Percentiles rank a stretch among this genome's conserved stretches.
These are phyloP conservation scores for Metaphire vulgaris DNA, from an alignment of 1,140 invertebrate species.

Conservation along the genomic window DNA sequence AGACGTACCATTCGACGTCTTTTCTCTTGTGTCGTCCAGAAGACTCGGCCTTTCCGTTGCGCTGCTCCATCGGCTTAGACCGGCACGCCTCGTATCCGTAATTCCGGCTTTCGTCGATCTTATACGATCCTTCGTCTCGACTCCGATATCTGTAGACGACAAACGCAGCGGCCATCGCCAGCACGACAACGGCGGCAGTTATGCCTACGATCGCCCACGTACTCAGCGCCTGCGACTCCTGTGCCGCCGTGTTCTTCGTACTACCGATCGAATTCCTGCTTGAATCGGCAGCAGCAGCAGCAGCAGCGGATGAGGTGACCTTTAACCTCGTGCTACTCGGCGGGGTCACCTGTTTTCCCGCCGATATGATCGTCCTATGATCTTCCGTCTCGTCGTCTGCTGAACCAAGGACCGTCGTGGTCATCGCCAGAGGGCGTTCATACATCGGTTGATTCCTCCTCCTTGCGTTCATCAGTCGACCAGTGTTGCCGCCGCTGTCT, in stretches of 20 bases:
- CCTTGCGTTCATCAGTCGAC: too few relatives aligned
- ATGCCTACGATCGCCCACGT: conserved; percentile 21
- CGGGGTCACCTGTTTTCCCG: neutral
- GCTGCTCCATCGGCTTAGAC: conserved; percentile 10
- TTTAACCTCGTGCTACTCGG: neutral
- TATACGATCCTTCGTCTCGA: conserved; percentile 75
- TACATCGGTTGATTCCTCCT: too few relatives aligned
- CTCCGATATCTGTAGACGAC: conserved; percentile 79
- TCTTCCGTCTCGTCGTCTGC: too few relatives aligned
- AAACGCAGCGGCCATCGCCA: conserved; percentile 66
- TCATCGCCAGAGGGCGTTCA: too few relatives aligned
- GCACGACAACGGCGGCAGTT: conserved; percentile 10
- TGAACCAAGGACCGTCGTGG: too few relatives aligned
- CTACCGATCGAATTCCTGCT: too few relatives aligned
- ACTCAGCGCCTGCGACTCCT: conserved; percentile 14
- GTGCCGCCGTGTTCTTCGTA: too few relatives aligned
- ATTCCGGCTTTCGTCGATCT: conserved; percentile 70
- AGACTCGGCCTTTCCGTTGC: neutral
- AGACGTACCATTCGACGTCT: neutral
- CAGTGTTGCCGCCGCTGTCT: neutral
- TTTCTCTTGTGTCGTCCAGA: neutral
- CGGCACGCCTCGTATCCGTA: conserved; percentile 37
- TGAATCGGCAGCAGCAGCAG: too few relatives aligned
- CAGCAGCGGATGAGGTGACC: neutral
- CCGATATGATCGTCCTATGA: too few relatives aligned